Base-by-base conservation (phyloP, 2,888 invertebrate species). In the Acleris sparsana region DNA sequence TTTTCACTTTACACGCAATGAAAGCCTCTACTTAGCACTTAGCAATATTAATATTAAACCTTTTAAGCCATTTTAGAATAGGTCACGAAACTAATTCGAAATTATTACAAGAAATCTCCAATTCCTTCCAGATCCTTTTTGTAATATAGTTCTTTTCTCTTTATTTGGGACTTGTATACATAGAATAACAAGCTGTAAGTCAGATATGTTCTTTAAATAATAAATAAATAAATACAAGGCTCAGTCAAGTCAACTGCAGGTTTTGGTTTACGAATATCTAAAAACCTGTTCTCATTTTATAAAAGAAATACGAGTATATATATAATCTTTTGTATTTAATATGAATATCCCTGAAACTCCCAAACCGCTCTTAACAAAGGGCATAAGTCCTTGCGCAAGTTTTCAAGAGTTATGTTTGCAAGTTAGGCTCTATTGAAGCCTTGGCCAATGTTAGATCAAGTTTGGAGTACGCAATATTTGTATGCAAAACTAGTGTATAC, bases 401-500 rank as follows among this genome's bases (percentile, higher is more conserved):
- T 70, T 53, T 60, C 29, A 62, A 68, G 67, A 69, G 68, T 64
- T 68, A 67, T 67, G 57, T 59, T 52, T 61, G 55, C 55, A 49
- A 25, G 62, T 49, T 63, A 63, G 62, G 57, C 53, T 49, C 18
- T 49, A 20, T 20, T 17, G 49, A 20, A 20, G 49, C 49, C 49
- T 49, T 7, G 6, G 46, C 46, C 46, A 11, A 49, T 56, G 44
- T 11, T 9, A 11, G 46, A 46, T 11, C 17, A 53, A 55, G 62
- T 55, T 62, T 48, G 7, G 44, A 61, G 48, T 62, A 48, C 22
- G 29, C 33, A 62, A 55, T 53, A 62, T 62, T 62, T 62, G 46
- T 62, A 62, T 62, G 62, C 39, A 49, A 55, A 53, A 48, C 49
- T 49, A 17, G 49, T 49, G 17, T 20, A 11, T 17, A 48, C 17